phyloP scores from a whole-genome alignment of 2,888 invertebrate genomes.

The Teinopalpus imperialis region DNA sequence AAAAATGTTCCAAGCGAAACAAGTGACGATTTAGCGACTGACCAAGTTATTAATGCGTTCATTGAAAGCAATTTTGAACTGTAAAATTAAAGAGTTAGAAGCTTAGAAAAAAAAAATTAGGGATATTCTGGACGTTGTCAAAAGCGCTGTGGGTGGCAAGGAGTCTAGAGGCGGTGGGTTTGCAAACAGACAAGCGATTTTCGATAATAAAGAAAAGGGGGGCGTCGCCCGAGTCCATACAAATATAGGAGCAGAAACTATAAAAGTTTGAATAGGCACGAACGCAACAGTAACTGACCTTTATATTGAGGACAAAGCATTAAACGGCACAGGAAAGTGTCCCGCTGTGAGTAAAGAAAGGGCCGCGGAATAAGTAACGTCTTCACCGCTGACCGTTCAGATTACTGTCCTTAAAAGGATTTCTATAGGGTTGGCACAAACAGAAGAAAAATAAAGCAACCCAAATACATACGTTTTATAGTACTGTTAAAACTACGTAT shows the following conservation, averaged over 20 bases:
- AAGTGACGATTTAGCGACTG: slow-evolving; percentile 51
- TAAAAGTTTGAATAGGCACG: slow-evolving; percentile 49
- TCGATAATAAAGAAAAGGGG: slow-evolving; percentile 53
- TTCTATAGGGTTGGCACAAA: slow-evolving; percentile 49
- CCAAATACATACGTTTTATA: too few relatives aligned
- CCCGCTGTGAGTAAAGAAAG: slow-evolving; percentile 60
- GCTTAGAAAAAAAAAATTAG: slow-evolving; percentile 18
- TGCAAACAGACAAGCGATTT: slow-evolving; percentile 63
- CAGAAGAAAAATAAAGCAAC: too few relatives aligned
- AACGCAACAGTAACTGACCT: slow-evolving; percentile 63
- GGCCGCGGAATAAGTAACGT: slow-evolving; percentile 43
- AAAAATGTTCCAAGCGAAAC: slow-evolving; percentile 55
- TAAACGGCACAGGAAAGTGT: slow-evolving; percentile 56
- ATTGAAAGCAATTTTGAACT: slow-evolving; percentile 32
- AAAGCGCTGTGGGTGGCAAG: slow-evolving; percentile 63
- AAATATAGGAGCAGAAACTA: slow-evolving; percentile 55
- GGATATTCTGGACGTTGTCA: slow-evolving; percentile 34
- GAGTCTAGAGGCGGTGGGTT: slow-evolving; percentile 63
- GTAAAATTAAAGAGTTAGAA: slow-evolving; percentile 27
- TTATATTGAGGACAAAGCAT: slow-evolving; percentile 53
- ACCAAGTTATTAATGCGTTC: slow-evolving; percentile 29
- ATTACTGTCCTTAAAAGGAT: slow-evolving; percentile 41
- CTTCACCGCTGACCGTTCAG: slow-evolving; percentile 64
- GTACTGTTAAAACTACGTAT: too few relatives aligned
- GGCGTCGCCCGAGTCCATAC: slow-evolving; percentile 51